Percentiles rank a stretch among this genome's conserved stretches.
These are phyloP conservation scores for Picathartes gymnocephalus DNA, from an alignment of 2,113 vertebrate species.

Conservation along the genomic window DNA sequence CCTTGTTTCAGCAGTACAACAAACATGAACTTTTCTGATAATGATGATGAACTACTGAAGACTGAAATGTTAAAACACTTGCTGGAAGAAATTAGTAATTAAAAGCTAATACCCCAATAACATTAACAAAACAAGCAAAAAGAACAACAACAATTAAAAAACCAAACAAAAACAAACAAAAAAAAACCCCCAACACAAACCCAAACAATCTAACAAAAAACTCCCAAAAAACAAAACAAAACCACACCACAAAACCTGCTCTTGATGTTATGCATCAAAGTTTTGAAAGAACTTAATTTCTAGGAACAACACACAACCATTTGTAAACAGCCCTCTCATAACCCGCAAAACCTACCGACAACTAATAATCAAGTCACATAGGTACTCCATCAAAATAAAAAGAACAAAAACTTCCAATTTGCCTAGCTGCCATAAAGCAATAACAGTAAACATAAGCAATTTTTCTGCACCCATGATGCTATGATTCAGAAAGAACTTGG, in stretches of 20 bases:
- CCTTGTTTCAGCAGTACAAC: neutral
- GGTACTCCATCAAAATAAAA: neutral
- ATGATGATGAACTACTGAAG: neutral
- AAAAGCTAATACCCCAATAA: neutral
- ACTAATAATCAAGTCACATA: neutral
- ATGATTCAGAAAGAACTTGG: neutral
- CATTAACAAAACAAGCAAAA: neutral
- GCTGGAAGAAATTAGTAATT: neutral
- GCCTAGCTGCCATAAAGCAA: neutral
- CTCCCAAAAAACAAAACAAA: neutral
- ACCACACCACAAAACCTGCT: neutral
- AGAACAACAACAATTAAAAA: neutral
- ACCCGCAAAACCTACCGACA: rapidly evolving
- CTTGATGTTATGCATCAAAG: neutral
- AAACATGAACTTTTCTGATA: neutral
- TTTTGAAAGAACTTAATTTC: neutral
- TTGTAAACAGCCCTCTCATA: neutral
- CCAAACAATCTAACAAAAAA: neutral
- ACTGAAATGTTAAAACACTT: neutral
- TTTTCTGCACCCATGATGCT: neutral
- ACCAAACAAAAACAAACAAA: neutral
- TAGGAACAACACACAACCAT: neutral
- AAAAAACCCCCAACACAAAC: neutral
- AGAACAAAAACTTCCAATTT: neutral
- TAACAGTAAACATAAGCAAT: neutral